Conservation (phyloP, 2,797 vertebrate genomes). For the Sebastes taczanowskii region DNA sequence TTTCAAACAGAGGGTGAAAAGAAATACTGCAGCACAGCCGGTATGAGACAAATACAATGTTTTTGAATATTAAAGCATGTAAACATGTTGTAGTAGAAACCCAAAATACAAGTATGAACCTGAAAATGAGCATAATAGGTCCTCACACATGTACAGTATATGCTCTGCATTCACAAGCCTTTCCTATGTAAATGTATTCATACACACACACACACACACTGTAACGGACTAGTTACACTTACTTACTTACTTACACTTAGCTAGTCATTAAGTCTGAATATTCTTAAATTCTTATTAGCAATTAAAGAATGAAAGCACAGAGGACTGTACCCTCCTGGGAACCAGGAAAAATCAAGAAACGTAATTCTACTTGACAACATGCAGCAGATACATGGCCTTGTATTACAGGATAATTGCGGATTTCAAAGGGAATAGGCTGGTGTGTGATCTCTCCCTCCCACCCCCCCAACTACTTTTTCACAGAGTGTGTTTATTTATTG, state of each 20-base stretch:
- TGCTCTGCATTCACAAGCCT: neutral
- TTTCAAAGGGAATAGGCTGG: slow-evolving; percentile 47
- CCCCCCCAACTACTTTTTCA: neutral
- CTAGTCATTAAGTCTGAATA: slow-evolving; percentile 64
- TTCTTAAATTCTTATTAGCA: slow-evolving; percentile 64
- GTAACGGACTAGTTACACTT: slow-evolving; percentile 11
- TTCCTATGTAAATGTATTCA: neutral
- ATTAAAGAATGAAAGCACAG: slow-evolving; percentile 64
- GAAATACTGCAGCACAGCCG: too few relatives aligned
- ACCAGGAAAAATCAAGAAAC: slow-evolving; percentile 55
- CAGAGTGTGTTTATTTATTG: slow-evolving; percentile 63
- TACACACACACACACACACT: neutral
- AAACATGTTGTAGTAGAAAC: neutral
- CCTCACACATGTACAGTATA: neutral
- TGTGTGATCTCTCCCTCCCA: slow-evolving; percentile 36
- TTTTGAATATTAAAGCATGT: too few relatives aligned
- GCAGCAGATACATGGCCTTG: slow-evolving; percentile 43
- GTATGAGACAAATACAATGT: too few relatives aligned
- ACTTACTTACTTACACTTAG: slow-evolving; percentile 11
- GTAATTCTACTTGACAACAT: slow-evolving; percentile 71
- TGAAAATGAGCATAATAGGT: neutral
- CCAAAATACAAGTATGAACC: neutral
- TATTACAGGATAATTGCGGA: slow-evolving; percentile 62
- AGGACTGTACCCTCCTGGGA: slow-evolving; percentile 63
- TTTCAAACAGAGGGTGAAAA: neutral